A percentile compares a stretch with the other conserved stretches of the same genome.
These are phyloP conservation scores for Phalloptychus januarius DNA, from an alignment of 2,797 vertebrate genomes.

Conservation along the genomic window DNA sequence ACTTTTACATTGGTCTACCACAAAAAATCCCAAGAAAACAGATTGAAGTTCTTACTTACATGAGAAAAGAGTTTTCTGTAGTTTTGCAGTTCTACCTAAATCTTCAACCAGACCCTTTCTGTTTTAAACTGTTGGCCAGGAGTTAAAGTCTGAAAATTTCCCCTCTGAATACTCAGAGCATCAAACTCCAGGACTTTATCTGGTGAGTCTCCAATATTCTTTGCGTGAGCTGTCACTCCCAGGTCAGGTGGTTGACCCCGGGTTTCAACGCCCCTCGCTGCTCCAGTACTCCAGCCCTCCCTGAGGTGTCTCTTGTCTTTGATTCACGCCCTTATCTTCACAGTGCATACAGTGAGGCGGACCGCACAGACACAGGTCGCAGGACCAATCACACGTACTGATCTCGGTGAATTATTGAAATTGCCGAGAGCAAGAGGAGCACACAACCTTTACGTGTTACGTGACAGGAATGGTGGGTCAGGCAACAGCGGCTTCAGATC, in stretches of 20 bases:
- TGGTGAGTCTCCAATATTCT: constrained; percentile 51
- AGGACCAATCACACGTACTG: constrained; percentile 63
- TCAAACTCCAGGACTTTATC: constrained; percentile 55
- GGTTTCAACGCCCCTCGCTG: constrained; percentile 36
- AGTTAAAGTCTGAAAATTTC: constrained; percentile 29
- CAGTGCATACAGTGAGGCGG: constrained; percentile 60
- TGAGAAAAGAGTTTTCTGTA: not conserved
- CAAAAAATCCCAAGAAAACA: not conserved
- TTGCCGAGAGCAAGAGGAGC: constrained; percentile 65
- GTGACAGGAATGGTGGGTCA: constrained; percentile 50
- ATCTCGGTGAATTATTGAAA: constrained; percentile 80
- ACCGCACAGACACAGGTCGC: constrained; percentile 63
- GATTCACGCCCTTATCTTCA: constrained; percentile 73
- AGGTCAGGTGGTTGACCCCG: constrained; percentile 63
- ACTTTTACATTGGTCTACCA: not conserved
- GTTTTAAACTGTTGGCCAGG: constrained; percentile 37
- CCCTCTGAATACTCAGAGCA: constrained; percentile 45
- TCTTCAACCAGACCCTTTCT: constrained; percentile 39
- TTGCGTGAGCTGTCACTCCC: constrained; percentile 58
- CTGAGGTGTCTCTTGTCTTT: constrained; percentile 60
- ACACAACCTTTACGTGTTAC: constrained; percentile 44
- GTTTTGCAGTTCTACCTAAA: constrained; percentile 4
- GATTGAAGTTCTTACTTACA: not conserved
- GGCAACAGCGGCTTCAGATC: constrained; percentile 40
- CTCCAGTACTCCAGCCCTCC: constrained; percentile 54